Evolutionary conservation across 2,797 vertebrate genomes (phyloP), one percentile per base, ranked within the genome.

Genomic region (Dallia pectoralis): DNA sequence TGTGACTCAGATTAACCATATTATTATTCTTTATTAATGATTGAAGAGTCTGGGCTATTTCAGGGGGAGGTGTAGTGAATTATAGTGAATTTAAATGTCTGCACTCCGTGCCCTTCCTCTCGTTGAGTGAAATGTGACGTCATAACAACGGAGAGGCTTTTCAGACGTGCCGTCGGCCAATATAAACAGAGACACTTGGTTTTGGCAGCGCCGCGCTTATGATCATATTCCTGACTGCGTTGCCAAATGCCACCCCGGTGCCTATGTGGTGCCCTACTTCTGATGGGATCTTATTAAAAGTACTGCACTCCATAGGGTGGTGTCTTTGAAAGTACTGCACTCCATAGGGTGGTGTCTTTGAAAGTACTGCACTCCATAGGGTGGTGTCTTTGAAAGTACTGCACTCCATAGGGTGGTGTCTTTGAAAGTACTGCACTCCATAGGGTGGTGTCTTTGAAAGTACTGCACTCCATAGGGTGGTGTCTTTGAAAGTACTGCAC

Each of bases 61-160:
- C 62, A 68, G 73, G 70, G 70, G 53, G 59, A 19, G 47, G 71
- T 44, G 56, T 29, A 78, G 80, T 67, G 30, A 53, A n/a, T n/a
- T n/a, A n/a, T n/a, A 78, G 78, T 81, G 86, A 81, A 86, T 84
- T 81, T 82, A 80, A 86, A 79, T 81, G 82, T 85, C 81, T 84
- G 71, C 75, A 86, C 87, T 81, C 83, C 84, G 82, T 83, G 81
- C 84, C 80, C 74, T 69, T 56, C 68, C 82, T 78, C 75, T 87
- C 82, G 87, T 88, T 89, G 64, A 75, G 80, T 78, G 74, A 86
- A 80, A 84, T 82, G 85, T 86, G 82, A 83, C 83, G 75, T 75
- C 72, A 83, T 78, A 83, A 79, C 72, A 77, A 74, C 65, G 53
- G 70, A 86, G 80, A 74, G 73, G 84, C 86, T 87, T 88, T 91